Base-by-base conservation (phyloP, 2,888 invertebrate species). In the Cactoblastis cactorum region DNA sequence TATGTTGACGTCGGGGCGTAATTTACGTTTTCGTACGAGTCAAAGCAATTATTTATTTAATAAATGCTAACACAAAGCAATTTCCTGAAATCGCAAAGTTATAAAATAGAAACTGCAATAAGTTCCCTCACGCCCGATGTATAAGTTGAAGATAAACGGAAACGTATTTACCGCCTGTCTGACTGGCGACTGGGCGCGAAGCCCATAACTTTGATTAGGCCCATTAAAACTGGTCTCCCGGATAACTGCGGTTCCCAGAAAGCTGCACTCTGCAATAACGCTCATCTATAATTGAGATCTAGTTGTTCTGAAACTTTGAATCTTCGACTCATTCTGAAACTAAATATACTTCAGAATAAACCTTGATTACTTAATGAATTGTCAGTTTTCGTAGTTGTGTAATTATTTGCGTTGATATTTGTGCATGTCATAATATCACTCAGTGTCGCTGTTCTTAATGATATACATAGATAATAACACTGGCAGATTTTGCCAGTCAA, bases 261-360 rank as follows among this genome's bases (percentile, higher is more conserved):
- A 35, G 15, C 34, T 15, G 14, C 6, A 14, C 34, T 15, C 15
- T 3, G 34, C 34, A 35, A 35, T 35, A 35, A 35, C 15, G 4
- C 34, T 12, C 39, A 41, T 41, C 39, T 41, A 41, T 41, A 41
- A 41, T 41, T 41, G 22, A 19, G 14, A 41, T 41, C 39, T 22
- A 4, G 6, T 41, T 6, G 34, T 35, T 35, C 34, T 15, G 22
- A 12, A 41, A 41, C 22, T 41, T 22, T 22, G 22, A 14, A 18
- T 14, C 37, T 11, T 15, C 34, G 14, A 15, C 14, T 1, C 3
- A 4, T 35, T 14, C 34, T 2, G 8, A 28, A 28, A 28, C 9
- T 28, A 8, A 28, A 28, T 28, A 28, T 28, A 28, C 8, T 8
- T 9, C 28, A 28, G 28, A 28, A 28, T 22, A 4, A 22, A 22